These are phyloP conservation scores for Callopanchax toddi DNA, from an alignment of 2,113 vertebrate species.

Conservation along the genomic window DNA sequence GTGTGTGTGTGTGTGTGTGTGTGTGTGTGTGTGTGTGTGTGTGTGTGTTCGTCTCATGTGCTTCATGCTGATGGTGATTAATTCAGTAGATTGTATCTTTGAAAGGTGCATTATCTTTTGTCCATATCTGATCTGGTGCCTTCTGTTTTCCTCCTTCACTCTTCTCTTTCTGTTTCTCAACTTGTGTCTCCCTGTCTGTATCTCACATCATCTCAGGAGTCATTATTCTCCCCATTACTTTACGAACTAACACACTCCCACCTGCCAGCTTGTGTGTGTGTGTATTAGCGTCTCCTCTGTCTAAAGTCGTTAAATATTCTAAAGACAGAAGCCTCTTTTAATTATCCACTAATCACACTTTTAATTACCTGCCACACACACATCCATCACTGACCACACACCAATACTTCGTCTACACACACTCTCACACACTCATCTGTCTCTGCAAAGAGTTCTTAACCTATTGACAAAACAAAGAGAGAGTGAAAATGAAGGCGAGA, in stretches of 20 bases:
- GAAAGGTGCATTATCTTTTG: slow-evolving; percentile 38
- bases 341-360: slow-evolving; percentile 75
- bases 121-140: slow-evolving; percentile 33
- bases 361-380: slow-evolving; percentile 72
- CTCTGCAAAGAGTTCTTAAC: slow-evolving; percentile 51
- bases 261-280: slow-evolving; percentile 34
- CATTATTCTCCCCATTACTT: slow-evolving; percentile 53
- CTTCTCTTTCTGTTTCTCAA: slow-evolving; percentile 19
- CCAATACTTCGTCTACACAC: background rate
- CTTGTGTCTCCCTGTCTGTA: slow-evolving; percentile 19
- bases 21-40: background rate
- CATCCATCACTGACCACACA: slow-evolving; percentile 61
- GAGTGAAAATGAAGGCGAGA: slow-evolving; percentile 4
- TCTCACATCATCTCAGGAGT: slow-evolving; percentile 47
- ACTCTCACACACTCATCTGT: slow-evolving; percentile 27
- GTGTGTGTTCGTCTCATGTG: slow-evolving; percentile 8
- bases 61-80: slow-evolving; percentile 50
- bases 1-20: slow-evolving; percentile 6
- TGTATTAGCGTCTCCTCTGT: slow-evolving; percentile 46
- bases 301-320: slow-evolving; percentile 68
- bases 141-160: slow-evolving; percentile 8
- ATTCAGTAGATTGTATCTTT: slow-evolving; percentile 49
- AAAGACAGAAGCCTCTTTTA: slow-evolving; percentile 73
- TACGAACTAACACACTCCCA: slow-evolving; percentile 53
- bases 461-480: slow-evolving; percentile 46